These are phyloP conservation scores for Phrynosoma blainvillii DNA, from an alignment of 2,113 vertebrate genomes.

Conservation along the genomic window DNA sequence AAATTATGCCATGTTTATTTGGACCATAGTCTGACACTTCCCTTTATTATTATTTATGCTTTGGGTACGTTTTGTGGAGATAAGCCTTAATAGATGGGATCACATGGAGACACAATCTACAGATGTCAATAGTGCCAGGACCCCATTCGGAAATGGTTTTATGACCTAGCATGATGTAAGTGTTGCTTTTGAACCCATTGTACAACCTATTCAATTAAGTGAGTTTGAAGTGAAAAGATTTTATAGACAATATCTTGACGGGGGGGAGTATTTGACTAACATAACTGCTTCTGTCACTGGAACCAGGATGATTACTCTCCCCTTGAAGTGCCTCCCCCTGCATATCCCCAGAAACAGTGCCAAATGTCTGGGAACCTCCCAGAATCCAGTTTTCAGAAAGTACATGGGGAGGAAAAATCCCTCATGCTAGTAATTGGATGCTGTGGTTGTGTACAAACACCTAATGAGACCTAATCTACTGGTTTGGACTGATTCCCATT, in stretches of 20 bases:
- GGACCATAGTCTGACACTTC: not conserved
- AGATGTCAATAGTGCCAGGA: not conserved
- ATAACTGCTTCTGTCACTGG: too few relatives aligned
- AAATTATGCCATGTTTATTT: slow-evolving; percentile 5
- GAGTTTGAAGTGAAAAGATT: not conserved
- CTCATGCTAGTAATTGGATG: not conserved
- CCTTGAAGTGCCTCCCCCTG: too few relatives aligned
- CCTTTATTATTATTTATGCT: not conserved
- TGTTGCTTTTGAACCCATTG: not conserved
- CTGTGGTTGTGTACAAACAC: not conserved
- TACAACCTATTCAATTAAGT: not conserved
- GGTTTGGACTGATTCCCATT: too few relatives aligned
- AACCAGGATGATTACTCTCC: too few relatives aligned
- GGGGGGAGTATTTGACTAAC: not conserved
- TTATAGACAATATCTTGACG: not conserved
- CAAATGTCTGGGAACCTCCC: too few relatives aligned
- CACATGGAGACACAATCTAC: not conserved
- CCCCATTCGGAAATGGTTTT: not conserved
- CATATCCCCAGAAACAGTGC: not conserved
- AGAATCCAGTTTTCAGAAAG: not conserved
- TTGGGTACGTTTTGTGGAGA: not conserved
- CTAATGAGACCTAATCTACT: too few relatives aligned
- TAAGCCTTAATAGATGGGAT: not conserved
- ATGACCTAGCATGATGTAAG: not conserved
- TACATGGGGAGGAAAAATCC: not conserved